A percentile compares a stretch with the other conserved stretches of the same genome.
Evolutionary conservation across 2,888 invertebrate genomes (phyloP).

Genomic region (Eupithecia inturbata): DNA sequence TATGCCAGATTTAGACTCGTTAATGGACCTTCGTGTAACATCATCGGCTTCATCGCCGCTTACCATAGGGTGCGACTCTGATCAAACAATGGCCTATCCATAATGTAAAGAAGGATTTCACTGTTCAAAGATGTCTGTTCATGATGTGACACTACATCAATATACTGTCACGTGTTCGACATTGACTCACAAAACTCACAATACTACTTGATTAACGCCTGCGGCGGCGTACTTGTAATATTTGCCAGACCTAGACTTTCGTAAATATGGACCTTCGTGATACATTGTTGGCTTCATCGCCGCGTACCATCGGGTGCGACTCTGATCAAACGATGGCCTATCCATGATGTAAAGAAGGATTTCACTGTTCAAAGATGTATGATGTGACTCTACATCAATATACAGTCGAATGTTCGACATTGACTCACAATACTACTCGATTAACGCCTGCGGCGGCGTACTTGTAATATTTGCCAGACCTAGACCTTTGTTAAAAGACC

Average conservation of each 20-base stretch:
- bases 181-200: neutral
- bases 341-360: no score
- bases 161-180: neutral
- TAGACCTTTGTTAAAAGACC: neutral
- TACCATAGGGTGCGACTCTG: no score
- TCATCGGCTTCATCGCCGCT: neutral
- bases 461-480: neutral
- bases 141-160: no score
- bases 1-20: neutral
- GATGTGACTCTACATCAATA: no score
- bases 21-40: neutral
- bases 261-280: neutral
- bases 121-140: no score
- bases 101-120: no score
- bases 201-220: neutral
- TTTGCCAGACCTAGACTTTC: neutral
- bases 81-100: no score
- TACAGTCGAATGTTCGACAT: neutral
- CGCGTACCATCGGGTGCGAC: no score
- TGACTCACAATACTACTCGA: neutral
- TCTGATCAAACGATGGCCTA: no score
- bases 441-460: neutral
- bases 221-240: neutral
- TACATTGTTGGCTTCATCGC: neutral
- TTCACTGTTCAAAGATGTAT: no score